Base-by-base conservation (phyloP, 2,113 vertebrate species). In the Phrynosoma blainvillii region DNA sequence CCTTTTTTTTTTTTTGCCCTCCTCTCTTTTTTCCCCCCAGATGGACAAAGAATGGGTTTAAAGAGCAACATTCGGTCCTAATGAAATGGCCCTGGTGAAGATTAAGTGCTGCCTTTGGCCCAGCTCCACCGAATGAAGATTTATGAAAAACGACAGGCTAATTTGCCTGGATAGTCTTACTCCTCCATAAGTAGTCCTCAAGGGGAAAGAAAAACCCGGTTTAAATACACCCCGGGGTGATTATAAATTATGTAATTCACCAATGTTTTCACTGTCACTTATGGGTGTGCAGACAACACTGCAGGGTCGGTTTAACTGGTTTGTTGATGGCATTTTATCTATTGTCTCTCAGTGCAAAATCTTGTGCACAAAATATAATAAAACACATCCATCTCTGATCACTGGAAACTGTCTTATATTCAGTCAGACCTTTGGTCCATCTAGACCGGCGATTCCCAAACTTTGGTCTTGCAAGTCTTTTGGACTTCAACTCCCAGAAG, bases 101-200 rank as follows among this genome's bases (percentile, higher is more conserved):
- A 91, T 88, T 73, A 91, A 18, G 90, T 84, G 73, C 88, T 65
- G 83, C 86, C 86, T n/a, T 86, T 93, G 95, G 93, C 88, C 74
- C 74, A 42, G 0, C 66, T 92, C 94, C 92, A 92, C 0, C 62
- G 71, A 73, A 65, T 76, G 85, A 77, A 89, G 92, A 91, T 93
- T 93, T 92, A 95, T 95, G 94, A 85, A 91, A 92, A 91, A 85
- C 90, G 92, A 92, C 91, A 91, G 91, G 90, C 93, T 91, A 93
- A 94, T 92, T 88, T 47, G 91, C 90, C 89, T 66, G 90, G 89
- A 93, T 90, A 90, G 83, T 88, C 14, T 1, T 74, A 70, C 90
- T 86, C 79, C 86, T 89, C 86, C 88, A 5, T 88, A 90, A 87
- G 88, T 18, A 93, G 93, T 88, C 86, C 92, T 94, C 84, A 85